Conservation (phyloP, 2,797 vertebrate genomes). For the Aythya fuligula region DNA sequence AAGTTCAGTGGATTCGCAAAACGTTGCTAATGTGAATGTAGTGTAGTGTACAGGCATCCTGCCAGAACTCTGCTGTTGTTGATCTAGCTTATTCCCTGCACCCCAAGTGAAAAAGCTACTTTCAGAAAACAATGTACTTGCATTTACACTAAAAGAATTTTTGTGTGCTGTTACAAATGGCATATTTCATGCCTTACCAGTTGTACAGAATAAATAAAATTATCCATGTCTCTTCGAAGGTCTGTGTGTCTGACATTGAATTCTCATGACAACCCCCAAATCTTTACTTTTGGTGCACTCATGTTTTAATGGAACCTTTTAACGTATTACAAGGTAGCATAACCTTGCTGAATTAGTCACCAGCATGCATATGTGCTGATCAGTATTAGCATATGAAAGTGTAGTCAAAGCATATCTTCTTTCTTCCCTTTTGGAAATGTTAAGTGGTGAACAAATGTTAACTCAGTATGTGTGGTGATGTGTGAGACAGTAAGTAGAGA, state of each 20-base stretch:
- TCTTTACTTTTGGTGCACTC: neutral
- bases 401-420: neutral
- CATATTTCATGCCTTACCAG: neutral
- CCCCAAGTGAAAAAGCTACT: neutral
- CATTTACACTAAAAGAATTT: neutral
- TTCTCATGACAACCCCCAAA: neutral
- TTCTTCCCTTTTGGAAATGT: neutral
- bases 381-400: neutral
- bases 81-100: neutral
- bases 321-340: accelerated
- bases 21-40: neutral
- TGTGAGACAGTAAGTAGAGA: neutral
- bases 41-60: neutral
- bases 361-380: neutral
- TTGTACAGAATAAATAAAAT: neutral
- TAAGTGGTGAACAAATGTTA: neutral
- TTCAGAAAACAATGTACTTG: neutral
- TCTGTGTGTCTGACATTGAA: neutral
- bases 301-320: neutral
- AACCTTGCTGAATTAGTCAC: neutral
- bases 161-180: neutral
- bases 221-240: neutral
- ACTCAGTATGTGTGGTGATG: neutral
- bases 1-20: neutral
- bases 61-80: neutral